Evolutionary conservation across 1,140 invertebrate species (phyloP), one percentile per base, ranked within the genome.

Genomic region (Subanguina moxae): DNA sequence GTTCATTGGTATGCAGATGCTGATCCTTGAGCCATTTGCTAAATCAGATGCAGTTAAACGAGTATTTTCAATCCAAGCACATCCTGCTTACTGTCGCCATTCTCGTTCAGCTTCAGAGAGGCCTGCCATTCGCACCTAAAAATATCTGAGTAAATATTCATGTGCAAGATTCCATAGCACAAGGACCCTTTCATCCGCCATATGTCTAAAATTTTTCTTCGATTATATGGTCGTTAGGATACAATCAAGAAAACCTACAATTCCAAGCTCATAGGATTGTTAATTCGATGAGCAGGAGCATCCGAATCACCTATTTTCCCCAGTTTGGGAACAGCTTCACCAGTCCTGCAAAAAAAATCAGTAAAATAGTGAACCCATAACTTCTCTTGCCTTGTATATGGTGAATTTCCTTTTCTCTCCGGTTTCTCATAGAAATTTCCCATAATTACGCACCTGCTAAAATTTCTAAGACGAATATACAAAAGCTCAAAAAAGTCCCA

Each of bases 1-100:
- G 80, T 69, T 82, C 80, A 57, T 82, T 81, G 25, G 80, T 72
- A 68, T 82, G 80, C 23, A 82, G 62, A 57, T 82, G 74, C 63
- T 82, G 81, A 61, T 83, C 80, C 43, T 82, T 59, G 7, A 79
- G 38, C 52, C 57, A 76, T 62, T 78, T 78, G 11, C 74, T 76
- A 65, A 79, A 30, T 38, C 8, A 73, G 19, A 5, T 43, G 1
- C 42, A 25, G 17, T 17, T 21, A 19, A 63, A 65, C 42, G 42
- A 17, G 63, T 68, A 79, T 23, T 65, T 68, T 72, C 65, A 64
- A 7, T 32, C 8, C 11, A 21, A 64, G 56, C 15, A 64, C 46
- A 25, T 5, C 23, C n/a, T 65, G 19, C 68, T 70, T 56, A 81
- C 65, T 67, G 57, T 62, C 80, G 69, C 80, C 80, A 82, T 68